phyloP scores from a whole-genome alignment of 2,888 invertebrate species.

The Epistrophe eligans region DNA sequence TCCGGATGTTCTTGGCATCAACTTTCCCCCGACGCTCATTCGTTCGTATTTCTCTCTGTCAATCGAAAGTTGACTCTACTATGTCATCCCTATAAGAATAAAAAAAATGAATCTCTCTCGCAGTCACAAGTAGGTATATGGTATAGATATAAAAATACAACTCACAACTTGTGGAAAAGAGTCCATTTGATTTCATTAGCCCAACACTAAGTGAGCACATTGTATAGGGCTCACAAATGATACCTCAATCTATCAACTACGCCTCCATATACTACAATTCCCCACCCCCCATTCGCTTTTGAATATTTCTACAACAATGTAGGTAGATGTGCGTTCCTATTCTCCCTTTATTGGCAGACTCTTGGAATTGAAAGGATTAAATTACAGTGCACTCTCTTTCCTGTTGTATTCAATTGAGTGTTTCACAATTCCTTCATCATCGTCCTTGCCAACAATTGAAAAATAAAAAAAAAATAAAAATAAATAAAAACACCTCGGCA shows the following conservation, averaged over 20 bases:
- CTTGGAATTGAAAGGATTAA: conserved; percentile 63
- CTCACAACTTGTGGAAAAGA: conserved; percentile 24
- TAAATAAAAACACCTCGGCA: conserved; percentile 18
- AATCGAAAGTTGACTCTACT: conserved; percentile 40
- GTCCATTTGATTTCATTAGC: conserved; percentile 66
- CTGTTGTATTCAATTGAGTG: conserved; percentile 40
- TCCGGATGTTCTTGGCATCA: conserved; percentile 1
- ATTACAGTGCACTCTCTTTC: conserved; percentile 55
- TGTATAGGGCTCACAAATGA: conserved; percentile 33
- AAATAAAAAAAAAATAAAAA: background rate
- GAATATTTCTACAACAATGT: conserved; percentile 12
- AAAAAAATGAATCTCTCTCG: background rate
- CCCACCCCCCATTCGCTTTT: background rate
- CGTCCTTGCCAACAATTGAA: conserved; percentile 19
- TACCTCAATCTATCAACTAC: conserved; percentile 19
- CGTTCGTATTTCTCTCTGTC: conserved; percentile 24
- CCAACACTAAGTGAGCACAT: conserved; percentile 57
- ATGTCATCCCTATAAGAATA: background rate
- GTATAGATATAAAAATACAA: background rate
- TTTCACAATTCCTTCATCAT: conserved; percentile 50
- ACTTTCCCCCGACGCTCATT: conserved; percentile 16
- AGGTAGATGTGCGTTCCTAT: background rate
- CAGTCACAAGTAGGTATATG: background rate
- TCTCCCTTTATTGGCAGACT: background rate
- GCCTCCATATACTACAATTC: background rate